Base-by-base conservation (phyloP, 2,888 invertebrate genomes). In the Tinea trinotella region DNA sequence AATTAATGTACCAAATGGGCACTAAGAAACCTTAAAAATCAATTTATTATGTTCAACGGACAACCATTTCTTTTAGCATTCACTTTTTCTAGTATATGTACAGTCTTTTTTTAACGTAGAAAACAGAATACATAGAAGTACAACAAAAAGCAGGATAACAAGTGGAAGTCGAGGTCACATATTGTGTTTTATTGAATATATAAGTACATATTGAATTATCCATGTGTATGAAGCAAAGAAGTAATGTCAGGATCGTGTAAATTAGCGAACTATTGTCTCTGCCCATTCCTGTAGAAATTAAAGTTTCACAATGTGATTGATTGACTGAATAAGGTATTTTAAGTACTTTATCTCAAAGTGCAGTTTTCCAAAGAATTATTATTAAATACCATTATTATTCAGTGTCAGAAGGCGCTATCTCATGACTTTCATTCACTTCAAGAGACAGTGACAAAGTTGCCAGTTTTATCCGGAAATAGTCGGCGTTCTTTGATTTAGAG, bases 401-500 rank as follows among this genome's bases (percentile, higher is more conserved):
- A 48, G 24, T 54, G 58, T 13, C 54, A 61, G 55, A 57, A 49
- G 46, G 56, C 54, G 60, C 62, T 64, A 71, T 70, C 67, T 57
- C 58, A 58, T 60, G 62, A 62, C 62, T 68, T 69, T 70, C 68
- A 68, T 71, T 73, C 67, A 63, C 64, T 66, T 55, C 54, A 56
- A 22, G 61, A 53, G 77, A 75, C 76, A 74, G 64, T 70, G 68
- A 75, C 71, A 72, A 71, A 78, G 75, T 64, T 67, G 70, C 64
- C 68, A 69, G 67, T 64, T 64, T 59, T 60, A 58, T 57, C 53
- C 52, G 54, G 35, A 35, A 35, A n/a, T 12, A 35, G 35, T 35
- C n/a, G 3, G 7, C 22, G 22, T 4, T n/a, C 3, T n/a, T n/a
- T 35, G 35, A 35, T 35, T 35, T 35, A 35, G 6, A 35, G 4